Base-by-base conservation (phyloP, 1,140 invertebrate species). In the Drosophila elegans region DNA sequence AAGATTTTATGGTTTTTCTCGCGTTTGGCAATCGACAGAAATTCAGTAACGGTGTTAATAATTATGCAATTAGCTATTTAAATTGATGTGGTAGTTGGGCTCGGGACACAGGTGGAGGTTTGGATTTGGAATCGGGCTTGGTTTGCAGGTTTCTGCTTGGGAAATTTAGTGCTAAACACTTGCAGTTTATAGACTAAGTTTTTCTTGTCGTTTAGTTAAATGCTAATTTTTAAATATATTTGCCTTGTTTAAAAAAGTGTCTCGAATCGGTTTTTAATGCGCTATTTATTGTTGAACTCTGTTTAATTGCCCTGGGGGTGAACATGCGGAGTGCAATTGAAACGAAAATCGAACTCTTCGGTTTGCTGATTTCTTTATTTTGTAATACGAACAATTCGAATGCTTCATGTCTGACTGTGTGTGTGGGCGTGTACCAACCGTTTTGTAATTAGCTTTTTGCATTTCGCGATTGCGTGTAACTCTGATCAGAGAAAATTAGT, bases 61-160 rank as follows among this genome's bases (percentile, higher is more conserved):
- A 80, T 83, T 86, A 88, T 88, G 84, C 76, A 89, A 89, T 62
- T 67, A 88, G 63, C 79, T 88, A 83, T 88, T 88, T 83, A 89
- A 88, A 89, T 88, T 88, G 63, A 89, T 83, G 75, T 88, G 84
- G 61, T 89, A 86, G 79, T 84, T 77, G 59, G 61, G 45, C 27
- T 64, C 46, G 64, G 67, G 60, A 32, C 60, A 49, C 34, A 44
- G 67, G 64, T 46, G 21, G 42, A 45, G 32, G 51, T 48, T 56
- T 59, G 51, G 73, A 61, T 59, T 69, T 77, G 69, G 63, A 45
- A 25, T 62, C 32, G 59, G 57, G 29, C 16, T 52, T 56, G 54
- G 61, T 53, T 56, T 52, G 45, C 53, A 34, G 64, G 59, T 7
- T 45, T 57, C 60, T 56, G 68, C 46, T 64, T 61, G 76, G 76